Percentiles rank a stretch among this genome's conserved stretches.
Conservation (phyloP, 2,113 vertebrate species). For the Sula dactylatra region DNA sequence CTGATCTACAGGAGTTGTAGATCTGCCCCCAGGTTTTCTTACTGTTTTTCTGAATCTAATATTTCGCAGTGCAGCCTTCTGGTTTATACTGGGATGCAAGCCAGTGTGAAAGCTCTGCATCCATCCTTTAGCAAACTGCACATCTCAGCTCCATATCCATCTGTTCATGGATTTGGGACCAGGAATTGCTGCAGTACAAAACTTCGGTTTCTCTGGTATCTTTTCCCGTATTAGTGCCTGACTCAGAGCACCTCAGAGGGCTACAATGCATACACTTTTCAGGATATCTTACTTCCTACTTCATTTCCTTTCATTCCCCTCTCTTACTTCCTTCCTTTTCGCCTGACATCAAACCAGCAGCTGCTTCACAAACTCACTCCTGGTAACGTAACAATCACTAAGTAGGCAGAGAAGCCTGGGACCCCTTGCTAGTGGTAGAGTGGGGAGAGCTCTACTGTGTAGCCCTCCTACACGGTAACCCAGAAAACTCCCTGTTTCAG, state of each 20-base stretch:
- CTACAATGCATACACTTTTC: neutral
- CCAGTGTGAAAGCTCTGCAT: neutral
- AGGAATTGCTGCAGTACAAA: neutral
- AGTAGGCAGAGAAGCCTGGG: neutral
- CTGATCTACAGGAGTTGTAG: neutral
- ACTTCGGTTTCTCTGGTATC: neutral
- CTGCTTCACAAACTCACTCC: neutral
- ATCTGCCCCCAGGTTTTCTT: neutral
- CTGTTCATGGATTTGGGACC: neutral
- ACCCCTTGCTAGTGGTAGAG: accelerated
- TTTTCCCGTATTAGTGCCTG: neutral
- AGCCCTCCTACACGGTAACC: accelerated
- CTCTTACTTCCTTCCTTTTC: neutral
- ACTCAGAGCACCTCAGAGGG: neutral
- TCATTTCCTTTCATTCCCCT: neutral
- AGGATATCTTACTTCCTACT: neutral
- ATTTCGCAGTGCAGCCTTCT: neutral
- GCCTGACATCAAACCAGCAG: neutral
- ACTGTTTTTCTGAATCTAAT: neutral
- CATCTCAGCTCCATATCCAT: neutral
- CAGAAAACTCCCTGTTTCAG: neutral
- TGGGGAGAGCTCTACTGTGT: neutral
- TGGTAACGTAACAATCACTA: neutral
- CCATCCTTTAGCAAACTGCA: neutral
- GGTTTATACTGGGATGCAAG: neutral